These are phyloP conservation scores for Timema cristinae DNA, from an alignment of 2,888 invertebrate species.

Conservation along the genomic window DNA sequence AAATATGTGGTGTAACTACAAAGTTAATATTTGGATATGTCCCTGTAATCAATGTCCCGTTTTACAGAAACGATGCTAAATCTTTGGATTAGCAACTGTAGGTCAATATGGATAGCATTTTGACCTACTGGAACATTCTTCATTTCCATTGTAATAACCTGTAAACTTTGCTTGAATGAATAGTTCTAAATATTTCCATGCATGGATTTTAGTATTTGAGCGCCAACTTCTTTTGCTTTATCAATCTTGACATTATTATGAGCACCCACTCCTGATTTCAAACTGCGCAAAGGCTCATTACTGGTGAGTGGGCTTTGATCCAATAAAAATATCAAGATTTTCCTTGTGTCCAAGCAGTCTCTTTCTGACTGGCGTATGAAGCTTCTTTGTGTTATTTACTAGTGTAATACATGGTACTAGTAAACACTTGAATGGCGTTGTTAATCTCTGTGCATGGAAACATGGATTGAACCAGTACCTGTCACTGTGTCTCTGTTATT, in stretches of 20 bases:
- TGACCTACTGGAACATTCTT: too few species aligned
- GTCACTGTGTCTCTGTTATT: background rate
- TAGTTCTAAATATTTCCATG: background rate
- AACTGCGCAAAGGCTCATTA: background rate
- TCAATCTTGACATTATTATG: background rate
- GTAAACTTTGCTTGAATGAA: too few species aligned
- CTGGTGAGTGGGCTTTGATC: background rate
- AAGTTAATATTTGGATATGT: background rate
- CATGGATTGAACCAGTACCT: background rate
- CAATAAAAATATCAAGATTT: background rate
- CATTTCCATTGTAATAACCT: too few species aligned
- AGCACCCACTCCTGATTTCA: background rate
- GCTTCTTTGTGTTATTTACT: conserved; percentile 6
- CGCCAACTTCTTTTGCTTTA: background rate
- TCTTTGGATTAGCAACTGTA: background rate
- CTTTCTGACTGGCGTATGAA: background rate
- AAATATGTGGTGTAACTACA: background rate
- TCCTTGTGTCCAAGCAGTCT: background rate
- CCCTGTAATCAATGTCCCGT: background rate
- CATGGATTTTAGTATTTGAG: background rate
- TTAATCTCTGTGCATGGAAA: background rate
- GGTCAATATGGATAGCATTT: background rate
- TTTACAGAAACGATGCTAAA: background rate
- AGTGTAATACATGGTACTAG: background rate
- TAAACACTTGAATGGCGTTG: background rate